Percentiles rank a stretch among this genome's conserved stretches.
Conservation (phyloP, 2,113 vertebrate species). For the Antechinus flavipes region DNA sequence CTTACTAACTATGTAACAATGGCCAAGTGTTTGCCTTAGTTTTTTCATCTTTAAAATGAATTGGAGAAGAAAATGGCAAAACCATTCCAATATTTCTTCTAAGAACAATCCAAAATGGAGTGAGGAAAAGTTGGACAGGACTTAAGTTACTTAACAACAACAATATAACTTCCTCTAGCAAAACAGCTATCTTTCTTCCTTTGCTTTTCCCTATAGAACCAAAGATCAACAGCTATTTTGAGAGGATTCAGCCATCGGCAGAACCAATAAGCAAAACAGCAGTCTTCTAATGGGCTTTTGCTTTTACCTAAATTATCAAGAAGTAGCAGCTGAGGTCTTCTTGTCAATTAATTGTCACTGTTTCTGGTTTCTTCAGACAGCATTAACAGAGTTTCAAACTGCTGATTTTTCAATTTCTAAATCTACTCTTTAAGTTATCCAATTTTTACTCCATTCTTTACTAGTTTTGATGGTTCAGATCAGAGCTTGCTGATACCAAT, state of each 20-base stretch:
- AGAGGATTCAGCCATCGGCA: background rate
- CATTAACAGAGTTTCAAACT: background rate
- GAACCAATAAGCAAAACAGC: background rate
- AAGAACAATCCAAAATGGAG: background rate
- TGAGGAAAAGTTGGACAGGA: background rate
- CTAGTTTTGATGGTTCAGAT: background rate
- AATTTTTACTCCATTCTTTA: background rate
- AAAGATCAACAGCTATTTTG: background rate
- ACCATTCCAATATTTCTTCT: background rate
- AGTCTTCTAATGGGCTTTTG: background rate
- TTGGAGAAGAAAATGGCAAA: background rate
- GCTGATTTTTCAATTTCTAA: background rate
- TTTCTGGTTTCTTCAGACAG: background rate
- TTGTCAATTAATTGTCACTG: background rate
- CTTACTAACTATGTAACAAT: background rate
- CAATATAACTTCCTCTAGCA: background rate
- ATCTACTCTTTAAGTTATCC: background rate
- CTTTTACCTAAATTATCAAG: background rate
- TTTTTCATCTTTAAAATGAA: background rate
- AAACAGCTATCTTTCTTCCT: background rate
- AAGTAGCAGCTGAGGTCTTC: background rate
- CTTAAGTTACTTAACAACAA: background rate
- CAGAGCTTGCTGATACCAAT: background rate
- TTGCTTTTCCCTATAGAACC: background rate
- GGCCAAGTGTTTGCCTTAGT: background rate